Evolutionary conservation across 2,888 invertebrate species (phyloP).

Genomic region (Timema podura): DNA sequence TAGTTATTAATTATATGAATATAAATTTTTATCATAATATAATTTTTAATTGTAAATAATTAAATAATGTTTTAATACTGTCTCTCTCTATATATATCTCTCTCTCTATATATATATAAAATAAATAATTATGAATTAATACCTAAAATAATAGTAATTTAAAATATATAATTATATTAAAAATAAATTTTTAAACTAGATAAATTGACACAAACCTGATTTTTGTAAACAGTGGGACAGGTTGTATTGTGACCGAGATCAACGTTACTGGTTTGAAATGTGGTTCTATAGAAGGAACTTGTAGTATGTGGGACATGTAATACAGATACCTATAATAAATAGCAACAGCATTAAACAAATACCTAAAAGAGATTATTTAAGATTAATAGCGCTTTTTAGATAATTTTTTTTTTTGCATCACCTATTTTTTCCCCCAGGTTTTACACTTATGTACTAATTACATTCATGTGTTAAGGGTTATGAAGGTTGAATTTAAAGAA

Average conservation of each 20-base stretch:
- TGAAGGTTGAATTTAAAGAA: too few relatives aligned
- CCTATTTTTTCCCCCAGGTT: too few relatives aligned
- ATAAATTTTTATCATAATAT: too few relatives aligned
- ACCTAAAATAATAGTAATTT: not conserved
- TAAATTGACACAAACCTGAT: slow-evolving; percentile 60
- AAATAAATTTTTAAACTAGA: not conserved
- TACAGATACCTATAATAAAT: slow-evolving; percentile 66
- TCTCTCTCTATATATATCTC: too few relatives aligned
- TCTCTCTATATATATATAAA: too few relatives aligned
- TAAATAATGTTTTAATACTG: too few relatives aligned
- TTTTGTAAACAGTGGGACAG: slow-evolving; percentile 91
- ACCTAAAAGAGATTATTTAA: not conserved
- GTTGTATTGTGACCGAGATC: slow-evolving; percentile 74
- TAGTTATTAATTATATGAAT: too few relatives aligned
- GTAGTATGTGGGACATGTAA: slow-evolving; percentile 76
- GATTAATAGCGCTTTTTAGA: not conserved
- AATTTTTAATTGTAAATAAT: too few relatives aligned
- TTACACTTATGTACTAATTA: too few relatives aligned
- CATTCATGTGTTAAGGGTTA: too few relatives aligned
- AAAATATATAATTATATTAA: not conserved
- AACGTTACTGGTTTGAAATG: slow-evolving; percentile 82
- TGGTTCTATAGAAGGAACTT: slow-evolving; percentile 49
- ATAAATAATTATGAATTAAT: not conserved
- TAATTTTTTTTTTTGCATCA: too few relatives aligned
- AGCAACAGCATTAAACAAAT: not conserved